These are phyloP conservation scores for Eupithecia tripunctaria DNA, from an alignment of 2,888 invertebrate species.

Conservation along the genomic window DNA sequence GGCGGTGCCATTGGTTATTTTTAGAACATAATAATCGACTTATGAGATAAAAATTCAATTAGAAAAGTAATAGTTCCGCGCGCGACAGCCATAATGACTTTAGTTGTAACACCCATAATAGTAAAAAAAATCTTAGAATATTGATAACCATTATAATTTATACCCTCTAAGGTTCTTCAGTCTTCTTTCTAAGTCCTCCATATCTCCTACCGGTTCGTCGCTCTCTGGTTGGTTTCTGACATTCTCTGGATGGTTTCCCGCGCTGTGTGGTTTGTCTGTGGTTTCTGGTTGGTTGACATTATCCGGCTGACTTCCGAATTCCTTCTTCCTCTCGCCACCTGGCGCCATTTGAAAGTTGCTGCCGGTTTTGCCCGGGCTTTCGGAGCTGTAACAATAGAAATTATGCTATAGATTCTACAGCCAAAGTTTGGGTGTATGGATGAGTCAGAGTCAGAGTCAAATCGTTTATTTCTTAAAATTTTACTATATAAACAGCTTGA, in stretches of 20 bases:
- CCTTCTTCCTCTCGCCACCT: slow-evolving; percentile 64
- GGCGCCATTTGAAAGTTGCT: slow-evolving; percentile 75
- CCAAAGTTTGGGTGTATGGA: too few species aligned
- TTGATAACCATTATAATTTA: slow-evolving; percentile 40
- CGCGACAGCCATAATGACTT: too few species aligned
- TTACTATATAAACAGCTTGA: too few species aligned
- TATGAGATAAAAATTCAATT: too few species aligned
- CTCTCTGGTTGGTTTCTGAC: slow-evolving; percentile 4
- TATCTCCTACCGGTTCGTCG: slow-evolving; percentile 20
- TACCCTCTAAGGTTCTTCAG: slow-evolving; percentile 66
- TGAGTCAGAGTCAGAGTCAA: too few species aligned
- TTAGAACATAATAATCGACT: too few species aligned
- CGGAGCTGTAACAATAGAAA: slow-evolving; percentile 52
- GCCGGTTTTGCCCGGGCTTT: slow-evolving; percentile 63
- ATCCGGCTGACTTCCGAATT: background rate
- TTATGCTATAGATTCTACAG: too few species aligned
- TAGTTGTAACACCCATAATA: background rate
- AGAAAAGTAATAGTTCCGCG: too few species aligned
- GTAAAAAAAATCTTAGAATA: too few species aligned
- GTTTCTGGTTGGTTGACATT: background rate
- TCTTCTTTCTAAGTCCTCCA: slow-evolving; percentile 64
- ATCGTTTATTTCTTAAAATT: too few species aligned
- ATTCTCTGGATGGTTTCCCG: too few species aligned
- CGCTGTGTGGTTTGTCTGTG: background rate
- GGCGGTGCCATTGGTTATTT: too few species aligned